Evolutionary conservation across 2,888 invertebrate genomes (phyloP), one percentile per base, ranked within the genome.

Genomic region (Masnerella sp.): DNA sequence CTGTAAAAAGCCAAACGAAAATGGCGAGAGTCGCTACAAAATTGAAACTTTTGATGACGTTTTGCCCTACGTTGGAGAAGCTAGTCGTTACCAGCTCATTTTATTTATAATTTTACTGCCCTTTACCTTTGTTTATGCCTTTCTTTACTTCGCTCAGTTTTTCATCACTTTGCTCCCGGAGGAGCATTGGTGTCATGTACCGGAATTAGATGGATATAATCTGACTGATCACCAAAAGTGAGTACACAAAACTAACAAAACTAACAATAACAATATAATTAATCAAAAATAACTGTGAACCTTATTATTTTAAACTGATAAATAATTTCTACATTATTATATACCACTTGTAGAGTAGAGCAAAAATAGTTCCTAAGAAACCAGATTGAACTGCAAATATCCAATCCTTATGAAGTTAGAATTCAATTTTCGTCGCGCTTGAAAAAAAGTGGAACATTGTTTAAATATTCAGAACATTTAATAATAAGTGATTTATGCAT

Each of bases 81-180:
- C 87, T n/a, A 83, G 85, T 49, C 79, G 83, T 43, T 87, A 87
- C 72, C 87, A 87, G 67, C 81, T 82, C 79, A 81, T 87, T 68
- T 82, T 87, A 15, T 87, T 87, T 75, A 15, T 87, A 17, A 72
- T 87, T 2, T 79, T 87, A 0, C 75, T 87, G 64, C 87, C 87
- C 11, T 87, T 87, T 65, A 87, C 86, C 34, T 84, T 87, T 71
- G 87, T 85, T 42, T 87, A 87, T 59, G 85, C 87, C 2, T 87
- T 87, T 69, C 83, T 87, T 7, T 87, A 87, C 69, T 87, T 87
- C 71, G 84, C 86, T 11, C 87, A 87, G 75, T 86, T 87, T 77
- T 87, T 87, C 71, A 78, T 87, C 43, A 87, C 87, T 1, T 80
- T 87, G 32, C 62, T 85, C 12, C 87, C 87, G 0, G 81, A 83